Evolutionary conservation across 1,140 invertebrate genomes (phyloP).

Genomic region (Aporrectodea caliginosa): DNA sequence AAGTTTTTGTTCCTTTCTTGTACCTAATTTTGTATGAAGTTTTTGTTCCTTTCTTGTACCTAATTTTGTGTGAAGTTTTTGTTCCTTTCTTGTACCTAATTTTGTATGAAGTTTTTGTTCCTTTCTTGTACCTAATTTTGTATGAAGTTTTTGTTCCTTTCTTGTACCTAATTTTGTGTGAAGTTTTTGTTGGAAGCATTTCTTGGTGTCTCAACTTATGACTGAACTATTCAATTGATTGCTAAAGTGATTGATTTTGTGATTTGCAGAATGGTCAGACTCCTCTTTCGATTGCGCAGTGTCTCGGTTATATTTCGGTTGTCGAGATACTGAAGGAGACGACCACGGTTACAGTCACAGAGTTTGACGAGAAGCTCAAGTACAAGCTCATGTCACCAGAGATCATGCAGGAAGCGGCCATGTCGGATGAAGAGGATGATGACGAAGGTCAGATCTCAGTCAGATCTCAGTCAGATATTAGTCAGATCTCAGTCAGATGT

Average conservation of each 20-base stretch:
- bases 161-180: too few relatives aligned
- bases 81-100: too few relatives aligned
- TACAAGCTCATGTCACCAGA: conserved; percentile 97
- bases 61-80: too few relatives aligned
- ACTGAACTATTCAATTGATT: too few relatives aligned
- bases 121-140: too few relatives aligned
- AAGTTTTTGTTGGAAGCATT: not conserved
- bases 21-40: too few relatives aligned
- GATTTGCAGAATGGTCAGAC: conserved; percentile 84
- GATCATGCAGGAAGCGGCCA: conserved; percentile 96
- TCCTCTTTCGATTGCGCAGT: conserved; percentile 91
- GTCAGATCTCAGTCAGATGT: not conserved
- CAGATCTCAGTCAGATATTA: not conserved
- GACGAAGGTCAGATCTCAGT: conserved; percentile 58
- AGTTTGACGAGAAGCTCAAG: conserved; percentile 77
- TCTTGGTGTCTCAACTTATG: too few relatives aligned
- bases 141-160: too few relatives aligned
- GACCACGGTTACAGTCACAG: conserved; percentile 74
- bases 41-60: too few relatives aligned
- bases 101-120: too few relatives aligned
- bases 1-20: too few relatives aligned
- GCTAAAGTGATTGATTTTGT: too few relatives aligned
- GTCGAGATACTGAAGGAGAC: conserved; percentile 94
- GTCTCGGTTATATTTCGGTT: conserved; percentile 95
- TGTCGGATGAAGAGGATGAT: conserved; percentile 99